Base-by-base conservation (phyloP, 2,888 invertebrate species). In the Harmothoe impar region DNA sequence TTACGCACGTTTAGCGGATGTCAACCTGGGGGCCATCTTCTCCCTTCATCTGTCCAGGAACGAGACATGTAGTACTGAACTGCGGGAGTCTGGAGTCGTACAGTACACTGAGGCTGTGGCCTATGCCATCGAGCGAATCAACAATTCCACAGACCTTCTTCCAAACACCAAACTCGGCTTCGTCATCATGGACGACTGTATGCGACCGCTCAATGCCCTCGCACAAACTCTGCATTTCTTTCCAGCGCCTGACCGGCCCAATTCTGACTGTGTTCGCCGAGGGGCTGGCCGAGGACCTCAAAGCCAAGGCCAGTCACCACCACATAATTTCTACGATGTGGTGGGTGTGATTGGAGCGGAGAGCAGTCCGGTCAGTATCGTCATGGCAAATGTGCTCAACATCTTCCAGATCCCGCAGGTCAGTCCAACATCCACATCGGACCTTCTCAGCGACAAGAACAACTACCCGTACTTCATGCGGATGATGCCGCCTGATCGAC, bases 391-490 rank as follows among this genome's bases (percentile, higher is more conserved):
- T 84, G 93, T 95, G 17, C 91, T 95, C 33, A 93, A 93, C 51
- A 90, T 94, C 62, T 94, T 94, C 86, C 77, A 92, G 43, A 92
- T 94, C 25, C 94, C 95, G 0, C 94, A 94, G 90, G 94, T 94
- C 62, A 94, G 94, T 86, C 94, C 94, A 25, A 93, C 93, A 1
- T 93, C 95, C 3, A 94, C 94, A 12, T 93, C 93, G 25, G 94
- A 95, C 91, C 62, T 94, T 12, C 92, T 95, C 5, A 94, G 94
- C 90, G 94, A 94, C 92, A 94, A 94, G 90, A 91, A 89, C 10
- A 91, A 92, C 54, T 94, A 93, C 78, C 95, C 95, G 0, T 94
- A 93, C 90, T 94, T 95, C 92, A 92, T 95, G 92, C 91, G 95
- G 20, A 94, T 94, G 93, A 93, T 94, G 29, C 94, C 94, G 23